phyloP scores from a whole-genome alignment of 35 echinoderm and acorn worm species.

The Ophioderma brevispina region DNA sequence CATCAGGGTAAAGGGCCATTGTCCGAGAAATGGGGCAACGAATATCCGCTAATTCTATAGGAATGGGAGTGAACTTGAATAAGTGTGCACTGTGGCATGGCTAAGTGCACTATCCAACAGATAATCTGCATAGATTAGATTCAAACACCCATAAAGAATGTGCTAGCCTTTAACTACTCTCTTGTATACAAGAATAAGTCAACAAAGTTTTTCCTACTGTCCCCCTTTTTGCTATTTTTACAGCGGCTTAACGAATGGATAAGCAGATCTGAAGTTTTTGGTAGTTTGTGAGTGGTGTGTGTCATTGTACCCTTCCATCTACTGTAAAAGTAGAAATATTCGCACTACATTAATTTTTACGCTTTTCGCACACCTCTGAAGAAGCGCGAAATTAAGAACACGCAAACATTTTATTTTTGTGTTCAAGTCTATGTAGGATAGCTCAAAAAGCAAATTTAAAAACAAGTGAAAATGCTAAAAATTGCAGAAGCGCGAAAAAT shows the following conservation, averaged over 20 bases:
- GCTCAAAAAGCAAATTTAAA: too few relatives aligned
- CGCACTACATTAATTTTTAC: too few relatives aligned
- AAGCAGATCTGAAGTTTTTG: neutral
- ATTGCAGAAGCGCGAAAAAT: too few relatives aligned
- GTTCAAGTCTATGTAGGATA: neutral
- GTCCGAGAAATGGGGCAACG: neutral
- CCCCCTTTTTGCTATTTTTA: neutral
- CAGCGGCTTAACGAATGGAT: neutral
- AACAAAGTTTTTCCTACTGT: neutral
- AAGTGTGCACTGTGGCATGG: neutral
- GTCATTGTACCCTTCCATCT: neutral
- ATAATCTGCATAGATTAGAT: constrained; percentile 2
- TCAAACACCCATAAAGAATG: neutral
- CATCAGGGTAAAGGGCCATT: neutral
- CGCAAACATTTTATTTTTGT: too few relatives aligned
- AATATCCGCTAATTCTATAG: neutral
- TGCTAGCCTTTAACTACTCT: neutral
- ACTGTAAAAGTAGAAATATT: neutral
- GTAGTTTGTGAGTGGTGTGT: neutral
- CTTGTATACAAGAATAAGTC: neutral
- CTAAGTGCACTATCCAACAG: neutral
- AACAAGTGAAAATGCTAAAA: too few relatives aligned
- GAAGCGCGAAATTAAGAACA: too few relatives aligned
- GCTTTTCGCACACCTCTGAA: too few relatives aligned
- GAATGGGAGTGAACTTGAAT: neutral